phyloP scores from a whole-genome alignment of 2,888 invertebrate genomes.

The Tenthredo mesomela region DNA sequence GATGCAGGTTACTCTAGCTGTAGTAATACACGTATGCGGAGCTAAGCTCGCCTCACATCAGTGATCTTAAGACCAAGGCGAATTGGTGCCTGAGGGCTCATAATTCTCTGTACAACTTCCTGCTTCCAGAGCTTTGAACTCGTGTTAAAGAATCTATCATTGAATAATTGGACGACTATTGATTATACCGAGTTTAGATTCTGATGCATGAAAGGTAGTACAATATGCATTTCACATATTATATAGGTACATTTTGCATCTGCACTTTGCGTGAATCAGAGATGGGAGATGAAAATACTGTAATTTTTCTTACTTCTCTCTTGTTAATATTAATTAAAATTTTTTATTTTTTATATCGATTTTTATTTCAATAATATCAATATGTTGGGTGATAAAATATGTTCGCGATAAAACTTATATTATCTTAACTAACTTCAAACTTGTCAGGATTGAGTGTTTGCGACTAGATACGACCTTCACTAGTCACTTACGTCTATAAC shows the following conservation, averaged over 20 bases:
- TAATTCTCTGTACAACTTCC: slow-evolving; percentile 58
- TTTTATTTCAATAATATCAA: background rate
- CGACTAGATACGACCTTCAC: background rate
- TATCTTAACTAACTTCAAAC: background rate
- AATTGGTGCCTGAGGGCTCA: slow-evolving; percentile 61
- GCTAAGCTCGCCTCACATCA: background rate
- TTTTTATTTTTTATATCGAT: no score
- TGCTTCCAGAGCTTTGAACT: slow-evolving; percentile 66
- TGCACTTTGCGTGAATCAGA: background rate
- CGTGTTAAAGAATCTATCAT: slow-evolving; percentile 28
- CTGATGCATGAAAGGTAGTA: background rate
- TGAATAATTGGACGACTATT: slow-evolving; percentile 30
- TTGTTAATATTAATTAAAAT: no score
- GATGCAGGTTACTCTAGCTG: slow-evolving; percentile 13
- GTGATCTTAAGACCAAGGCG: slow-evolving; percentile 62
- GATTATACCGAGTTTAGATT: background rate
- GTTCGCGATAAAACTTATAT: background rate
- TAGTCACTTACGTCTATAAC: background rate
- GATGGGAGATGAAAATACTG: no score
- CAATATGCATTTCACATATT: background rate
- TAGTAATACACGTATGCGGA: slow-evolving; percentile 32
- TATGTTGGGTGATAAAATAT: background rate
- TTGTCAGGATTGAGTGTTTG: background rate
- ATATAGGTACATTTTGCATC: background rate
- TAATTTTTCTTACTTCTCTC: no score